Conservation (phyloP, 2,888 invertebrate genomes). For the Drosophila trichaetosa region DNA sequence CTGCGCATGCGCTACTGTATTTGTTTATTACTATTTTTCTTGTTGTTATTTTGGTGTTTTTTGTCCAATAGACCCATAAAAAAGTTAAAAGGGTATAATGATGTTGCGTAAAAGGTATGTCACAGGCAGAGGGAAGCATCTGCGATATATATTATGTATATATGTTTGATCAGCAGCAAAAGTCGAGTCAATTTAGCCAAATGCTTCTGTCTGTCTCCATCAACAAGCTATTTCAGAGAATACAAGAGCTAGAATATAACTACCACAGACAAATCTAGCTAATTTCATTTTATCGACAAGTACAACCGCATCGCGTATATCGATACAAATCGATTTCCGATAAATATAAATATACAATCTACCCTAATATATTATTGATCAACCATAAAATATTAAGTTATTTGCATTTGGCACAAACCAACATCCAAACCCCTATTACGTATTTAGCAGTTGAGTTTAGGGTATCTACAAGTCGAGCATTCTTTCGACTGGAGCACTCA, state of each 20-base stretch:
- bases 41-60: constrained; percentile 2
- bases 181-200: not conserved
- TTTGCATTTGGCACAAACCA: not conserved
- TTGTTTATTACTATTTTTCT: constrained; percentile 32
- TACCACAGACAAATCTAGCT: not conserved
- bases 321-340: not conserved
- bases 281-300: not conserved
- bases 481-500: not conserved
- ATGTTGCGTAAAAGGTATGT: not conserved
- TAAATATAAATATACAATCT: not conserved
- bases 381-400: not conserved
- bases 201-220: not conserved
- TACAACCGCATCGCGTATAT: not conserved
- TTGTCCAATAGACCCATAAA: not conserved
- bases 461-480: not conserved
- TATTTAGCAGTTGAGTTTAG: not conserved
- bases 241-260: not conserved
- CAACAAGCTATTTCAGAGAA: not conserved
- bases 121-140: not conserved
- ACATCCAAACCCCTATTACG: not conserved
- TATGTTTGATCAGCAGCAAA: not conserved
- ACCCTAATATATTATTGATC: not conserved
- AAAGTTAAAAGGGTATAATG: not conserved
- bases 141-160: not conserved
- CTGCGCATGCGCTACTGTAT: constrained; percentile 75